Base-by-base conservation (phyloP, 2,113 vertebrate genomes). In the Phasianus colchicus region DNA sequence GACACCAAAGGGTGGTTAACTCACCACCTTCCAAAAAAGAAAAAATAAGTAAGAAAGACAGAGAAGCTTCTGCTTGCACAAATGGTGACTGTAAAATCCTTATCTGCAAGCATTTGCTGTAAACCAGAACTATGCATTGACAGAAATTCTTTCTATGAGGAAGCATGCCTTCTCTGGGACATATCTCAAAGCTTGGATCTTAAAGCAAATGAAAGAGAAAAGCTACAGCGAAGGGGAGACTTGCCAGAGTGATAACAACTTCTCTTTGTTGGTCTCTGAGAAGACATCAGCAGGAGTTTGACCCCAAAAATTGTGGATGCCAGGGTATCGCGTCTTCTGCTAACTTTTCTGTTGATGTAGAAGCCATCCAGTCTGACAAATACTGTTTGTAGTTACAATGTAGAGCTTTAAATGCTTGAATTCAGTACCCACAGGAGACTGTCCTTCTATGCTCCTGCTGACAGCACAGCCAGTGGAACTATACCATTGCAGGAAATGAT, bases 1-100 rank as follows among this genome's bases (percentile, higher is more conserved):
- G 57, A 10, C 30, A 10, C 18, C 38, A 58, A 34, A 76, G 32
- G 22, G 24, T 6, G 13, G 10, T 77, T 69, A n/a, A 22, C 4
- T 5, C 2, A 0, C 29, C 29, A 40, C 2, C 4, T 5, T 19
- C 4, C 13, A 60, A 55, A 48, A 48, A 55, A 21, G 24, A n/a
- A 25, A 34, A 32, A 55, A 24, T 38, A 38, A 25, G 36, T 20
- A 47, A 84, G 6, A 40, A 9, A 13, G 4, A 18, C 16, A 60
- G 17, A n/a, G 12, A 36, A 18, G 3, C 10, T 10, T 30, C 25
- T 88, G 27, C 11, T 88, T 34, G n/a, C 71, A 24, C 52, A 78
- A 78, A 66, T 9, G 2, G n/a, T 78, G 36, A 11, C 16, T 47
- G 5, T 45, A 52, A 89, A 84, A 7, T 40, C 24, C 34, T 60